Percentiles rank a stretch among this genome's conserved stretches.
Conservation (phyloP, 1,140 invertebrate species). For the Phymastichus coffea region DNA sequence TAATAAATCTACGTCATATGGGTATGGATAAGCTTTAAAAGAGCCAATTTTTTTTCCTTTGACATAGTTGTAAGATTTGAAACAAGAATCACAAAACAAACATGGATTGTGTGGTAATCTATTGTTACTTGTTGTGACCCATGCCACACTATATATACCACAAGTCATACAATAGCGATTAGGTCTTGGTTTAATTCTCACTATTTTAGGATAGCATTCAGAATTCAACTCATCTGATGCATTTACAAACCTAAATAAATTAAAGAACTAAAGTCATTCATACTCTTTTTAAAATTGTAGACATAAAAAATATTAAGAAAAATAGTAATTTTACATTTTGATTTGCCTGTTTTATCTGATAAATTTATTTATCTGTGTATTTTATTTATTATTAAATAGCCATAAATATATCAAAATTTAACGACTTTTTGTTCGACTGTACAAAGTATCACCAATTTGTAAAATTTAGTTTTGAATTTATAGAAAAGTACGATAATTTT, state of each 20-base stretch:
- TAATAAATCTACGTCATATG: constrained; percentile 33
- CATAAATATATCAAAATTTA: too few relatives aligned
- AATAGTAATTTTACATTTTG: too few relatives aligned
- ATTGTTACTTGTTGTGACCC: constrained; percentile 61
- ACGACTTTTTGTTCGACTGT: too few relatives aligned
- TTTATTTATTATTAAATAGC: background rate
- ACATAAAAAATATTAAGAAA: too few relatives aligned
- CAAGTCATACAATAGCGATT: constrained; percentile 61
- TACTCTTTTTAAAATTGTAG: too few relatives aligned
- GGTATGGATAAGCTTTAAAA: constrained; percentile 52
- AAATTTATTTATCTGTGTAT: constrained; percentile 10
- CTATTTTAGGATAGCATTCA: constrained; percentile 58
- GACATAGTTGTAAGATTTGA: constrained; percentile 65
- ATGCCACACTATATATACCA: constrained; percentile 55
- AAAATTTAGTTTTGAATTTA: too few relatives aligned
- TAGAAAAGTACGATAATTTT: too few relatives aligned
- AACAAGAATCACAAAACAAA: constrained; percentile 67
- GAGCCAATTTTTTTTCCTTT: constrained; percentile 56
- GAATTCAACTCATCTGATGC: constrained; percentile 52
- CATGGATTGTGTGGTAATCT: constrained; percentile 67
- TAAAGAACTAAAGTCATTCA: too few relatives aligned
- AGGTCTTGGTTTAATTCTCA: constrained; percentile 47
- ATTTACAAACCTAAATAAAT: constrained; percentile 57
- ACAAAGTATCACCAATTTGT: too few relatives aligned
- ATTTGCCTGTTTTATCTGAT: too few relatives aligned